Percentiles rank a stretch among this genome's conserved stretches.
Conservation (phyloP, 2,113 vertebrate species). For the Misgurnus anguillicaudatus region DNA sequence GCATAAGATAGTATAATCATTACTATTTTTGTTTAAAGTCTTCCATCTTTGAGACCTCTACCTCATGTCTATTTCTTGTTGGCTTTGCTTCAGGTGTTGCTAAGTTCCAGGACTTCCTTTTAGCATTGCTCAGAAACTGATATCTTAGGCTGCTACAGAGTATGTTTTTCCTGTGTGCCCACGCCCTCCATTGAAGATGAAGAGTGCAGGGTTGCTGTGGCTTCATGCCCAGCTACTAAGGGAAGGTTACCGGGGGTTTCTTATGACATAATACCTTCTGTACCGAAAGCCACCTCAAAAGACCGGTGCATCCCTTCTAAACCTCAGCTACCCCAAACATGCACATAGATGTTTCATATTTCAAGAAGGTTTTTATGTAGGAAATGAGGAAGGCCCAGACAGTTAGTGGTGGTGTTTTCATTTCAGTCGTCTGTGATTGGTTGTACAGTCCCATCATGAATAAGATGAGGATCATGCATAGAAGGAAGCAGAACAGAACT, state of each 20-base stretch:
- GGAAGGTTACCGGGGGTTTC: slow-evolving; percentile 28
- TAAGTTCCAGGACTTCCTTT: slow-evolving; percentile 35
- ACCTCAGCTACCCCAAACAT: slow-evolving; percentile 19
- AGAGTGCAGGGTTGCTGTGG: slow-evolving; percentile 6
- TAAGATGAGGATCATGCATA: neutral
- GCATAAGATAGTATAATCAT: too few relatives aligned
- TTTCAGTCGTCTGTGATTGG: neutral
- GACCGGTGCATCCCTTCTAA: neutral
- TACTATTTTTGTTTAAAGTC: too few relatives aligned
- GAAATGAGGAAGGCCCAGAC: neutral
- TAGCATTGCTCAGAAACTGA: slow-evolving; percentile 19
- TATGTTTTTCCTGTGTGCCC: slow-evolving; percentile 29
- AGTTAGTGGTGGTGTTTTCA: neutral
- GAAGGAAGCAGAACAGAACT: slow-evolving; percentile 1
- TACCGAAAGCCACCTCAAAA: slow-evolving; percentile 25
- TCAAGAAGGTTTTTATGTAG: neutral
- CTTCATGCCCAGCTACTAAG: neutral
- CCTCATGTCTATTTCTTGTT: neutral
- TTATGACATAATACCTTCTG: slow-evolving; percentile 7
- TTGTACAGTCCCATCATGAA: neutral
- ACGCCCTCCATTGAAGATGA: slow-evolving; percentile 40
- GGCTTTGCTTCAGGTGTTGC: slow-evolving; percentile 10
- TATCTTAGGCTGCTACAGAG: slow-evolving; percentile 8
- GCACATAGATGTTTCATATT: neutral
- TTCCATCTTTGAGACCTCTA: neutral